Evolutionary conservation across 2,113 vertebrate genomes (phyloP).

Genomic region (Cnemophilus loriae): DNA sequence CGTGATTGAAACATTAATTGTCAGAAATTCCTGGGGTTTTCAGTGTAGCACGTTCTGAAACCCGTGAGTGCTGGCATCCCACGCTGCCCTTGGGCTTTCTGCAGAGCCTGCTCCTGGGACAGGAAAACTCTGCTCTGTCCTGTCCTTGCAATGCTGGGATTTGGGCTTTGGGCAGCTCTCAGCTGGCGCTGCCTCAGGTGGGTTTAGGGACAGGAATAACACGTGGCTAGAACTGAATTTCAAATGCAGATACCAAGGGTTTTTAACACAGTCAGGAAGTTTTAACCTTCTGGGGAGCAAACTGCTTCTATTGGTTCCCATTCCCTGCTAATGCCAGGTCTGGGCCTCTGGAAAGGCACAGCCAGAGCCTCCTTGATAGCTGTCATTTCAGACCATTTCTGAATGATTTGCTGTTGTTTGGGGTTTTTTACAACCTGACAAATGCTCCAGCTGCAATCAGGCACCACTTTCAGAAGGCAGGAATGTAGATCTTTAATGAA

Average conservation of each 20-base stretch:
- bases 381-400: background rate
- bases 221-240: background rate
- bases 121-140: background rate
- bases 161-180: background rate
- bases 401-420: background rate
- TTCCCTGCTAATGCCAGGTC: fast-evolving
- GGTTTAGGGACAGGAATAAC: background rate
- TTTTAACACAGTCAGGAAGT: background rate
- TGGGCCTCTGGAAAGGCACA: background rate
- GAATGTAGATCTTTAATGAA: background rate
- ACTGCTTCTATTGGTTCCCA: background rate
- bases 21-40: background rate
- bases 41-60: fast-evolving
- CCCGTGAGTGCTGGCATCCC: background rate
- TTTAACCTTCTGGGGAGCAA: background rate
- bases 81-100: background rate
- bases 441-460: background rate
- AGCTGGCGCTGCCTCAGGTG: background rate
- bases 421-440: background rate
- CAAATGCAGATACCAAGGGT: background rate
- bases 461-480: background rate
- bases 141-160: background rate
- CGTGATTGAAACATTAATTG: background rate
- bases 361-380: background rate
- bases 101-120: background rate